Evolutionary conservation across 2,888 invertebrate species (phyloP), one percentile per base, ranked within the genome.

Genomic region (Caenorhabditis drosophilae): DNA sequence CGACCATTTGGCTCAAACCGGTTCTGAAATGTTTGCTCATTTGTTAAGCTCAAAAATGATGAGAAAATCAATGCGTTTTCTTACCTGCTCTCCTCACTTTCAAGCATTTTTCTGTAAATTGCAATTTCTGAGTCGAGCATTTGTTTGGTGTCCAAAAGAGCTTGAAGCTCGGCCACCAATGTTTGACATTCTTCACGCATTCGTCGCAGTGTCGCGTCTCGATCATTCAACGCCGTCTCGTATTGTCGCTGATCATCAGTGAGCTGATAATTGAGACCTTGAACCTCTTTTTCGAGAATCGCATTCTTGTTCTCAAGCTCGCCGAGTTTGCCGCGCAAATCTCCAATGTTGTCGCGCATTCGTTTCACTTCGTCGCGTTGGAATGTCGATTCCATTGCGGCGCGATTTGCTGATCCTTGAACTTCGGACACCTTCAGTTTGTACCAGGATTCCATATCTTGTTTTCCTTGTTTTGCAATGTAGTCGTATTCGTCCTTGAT

Each of bases 41-140:
- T n/a, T n/a, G n/a, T n/a, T n/a, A n/a, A 31, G 26, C 15, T 36
- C 36, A 36, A n/a, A 36, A 12, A 36, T 31, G 7, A 9, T 40
- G 40, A 40, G n/a, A 40, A 40, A 11, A 40, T 18, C 40, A 16
- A 20, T 20, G 11, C 9, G 9, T 2, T 3, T n/a, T 9, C 76
- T 25, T 62, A 75, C 53, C 86, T 84, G 83, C 84, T 86, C 81
- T 87, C 87, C 73, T 87, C 87, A 55, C 86, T 85, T 79, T 87
- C 87, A 76, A 87, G 77, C 80, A 87, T 84, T 72, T 87, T 87
- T 69, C 87, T 83, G 84, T 87, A 87, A 64, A 87, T 87, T 73
- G 86, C 86, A 70, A 87, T 87, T 80, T 87, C 87, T 54, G 87
- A 84, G 80, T 87, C 87, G 67, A 87, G 80, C 49, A 86, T 86